Conservation (phyloP, 2,113 vertebrate genomes). For the Atlantisia rogersi region DNA sequence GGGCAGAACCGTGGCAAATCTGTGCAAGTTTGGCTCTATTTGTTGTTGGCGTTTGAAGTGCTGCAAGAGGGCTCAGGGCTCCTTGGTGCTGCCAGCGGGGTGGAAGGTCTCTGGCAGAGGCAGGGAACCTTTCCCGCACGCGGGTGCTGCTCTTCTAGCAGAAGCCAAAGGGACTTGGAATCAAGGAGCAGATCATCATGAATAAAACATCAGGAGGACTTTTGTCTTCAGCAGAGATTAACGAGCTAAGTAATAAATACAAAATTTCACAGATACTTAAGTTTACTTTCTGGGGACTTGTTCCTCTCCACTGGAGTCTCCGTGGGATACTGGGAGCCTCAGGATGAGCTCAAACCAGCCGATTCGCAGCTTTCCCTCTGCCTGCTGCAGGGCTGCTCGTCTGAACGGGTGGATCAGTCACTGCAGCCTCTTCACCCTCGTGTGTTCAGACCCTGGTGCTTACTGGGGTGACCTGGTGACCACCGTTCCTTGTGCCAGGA, state of each 20-base stretch:
- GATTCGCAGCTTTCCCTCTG: background rate
- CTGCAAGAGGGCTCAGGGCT: background rate
- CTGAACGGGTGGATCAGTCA: fast-evolving
- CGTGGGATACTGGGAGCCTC: background rate
- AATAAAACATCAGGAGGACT: slow-evolving; percentile 37
- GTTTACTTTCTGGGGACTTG: slow-evolving; percentile 30
- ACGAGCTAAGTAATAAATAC: slow-evolving; percentile 49
- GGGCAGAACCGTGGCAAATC: background rate
- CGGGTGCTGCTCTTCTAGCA: background rate
- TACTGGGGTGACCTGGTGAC: background rate
- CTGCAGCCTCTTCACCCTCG: background rate
- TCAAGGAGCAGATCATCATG: background rate
- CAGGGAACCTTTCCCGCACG: background rate
- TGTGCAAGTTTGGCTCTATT: no score
- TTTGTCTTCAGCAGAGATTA: slow-evolving; percentile 41
- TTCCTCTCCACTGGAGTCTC: background rate
- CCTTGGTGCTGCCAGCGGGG: fast-evolving
- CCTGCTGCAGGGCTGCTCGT: background rate
- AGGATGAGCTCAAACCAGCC: background rate
- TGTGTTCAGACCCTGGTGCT: background rate
- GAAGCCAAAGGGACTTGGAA: background rate
- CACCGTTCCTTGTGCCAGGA: background rate
- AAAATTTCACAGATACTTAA: slow-evolving; percentile 41
- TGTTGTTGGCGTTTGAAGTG: background rate
- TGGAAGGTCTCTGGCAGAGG: background rate